Evolutionary conservation across 2,113 vertebrate species (phyloP).

Genomic region (Clinocottus analis): DNA sequence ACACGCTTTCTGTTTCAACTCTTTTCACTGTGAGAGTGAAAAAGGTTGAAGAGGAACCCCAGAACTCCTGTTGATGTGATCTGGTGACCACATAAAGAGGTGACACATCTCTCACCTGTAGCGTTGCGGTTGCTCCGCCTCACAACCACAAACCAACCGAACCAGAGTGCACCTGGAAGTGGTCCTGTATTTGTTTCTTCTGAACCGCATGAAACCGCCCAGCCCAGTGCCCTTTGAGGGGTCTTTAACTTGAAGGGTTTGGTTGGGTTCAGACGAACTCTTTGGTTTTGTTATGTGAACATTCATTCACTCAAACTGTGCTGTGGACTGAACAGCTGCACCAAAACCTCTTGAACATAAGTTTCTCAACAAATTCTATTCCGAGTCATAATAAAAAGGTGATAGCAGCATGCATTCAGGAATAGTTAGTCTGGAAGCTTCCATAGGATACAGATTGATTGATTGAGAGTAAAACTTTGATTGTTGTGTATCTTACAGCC

Average conservation of each 20-base stretch:
- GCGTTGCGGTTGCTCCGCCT: no score
- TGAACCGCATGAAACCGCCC: neutral
- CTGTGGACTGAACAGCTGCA: neutral
- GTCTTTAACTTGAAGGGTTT: no score
- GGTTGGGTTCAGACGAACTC: no score
- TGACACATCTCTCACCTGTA: no score
- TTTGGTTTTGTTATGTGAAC: neutral
- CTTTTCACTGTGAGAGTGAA: no score
- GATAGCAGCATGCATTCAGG: neutral
- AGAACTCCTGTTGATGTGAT: neutral
- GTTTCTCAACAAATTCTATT: neutral
- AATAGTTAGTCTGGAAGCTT: no score
- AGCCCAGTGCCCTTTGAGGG: no score
- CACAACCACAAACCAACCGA: no score
- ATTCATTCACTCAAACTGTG: neutral
- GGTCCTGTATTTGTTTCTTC: no score
- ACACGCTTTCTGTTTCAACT: no score
- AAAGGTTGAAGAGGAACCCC: neutral
- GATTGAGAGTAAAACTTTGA: neutral
- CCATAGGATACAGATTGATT: neutral
- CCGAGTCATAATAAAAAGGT: neutral
- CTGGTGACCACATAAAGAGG: neutral
- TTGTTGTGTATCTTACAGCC: conserved; percentile 49
- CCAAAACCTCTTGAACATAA: neutral
- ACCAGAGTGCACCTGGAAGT: no score